Evolutionary conservation across 2,113 vertebrate species (phyloP), one percentile per base, ranked within the genome.

Genomic region (Gymnogyps californianus): DNA sequence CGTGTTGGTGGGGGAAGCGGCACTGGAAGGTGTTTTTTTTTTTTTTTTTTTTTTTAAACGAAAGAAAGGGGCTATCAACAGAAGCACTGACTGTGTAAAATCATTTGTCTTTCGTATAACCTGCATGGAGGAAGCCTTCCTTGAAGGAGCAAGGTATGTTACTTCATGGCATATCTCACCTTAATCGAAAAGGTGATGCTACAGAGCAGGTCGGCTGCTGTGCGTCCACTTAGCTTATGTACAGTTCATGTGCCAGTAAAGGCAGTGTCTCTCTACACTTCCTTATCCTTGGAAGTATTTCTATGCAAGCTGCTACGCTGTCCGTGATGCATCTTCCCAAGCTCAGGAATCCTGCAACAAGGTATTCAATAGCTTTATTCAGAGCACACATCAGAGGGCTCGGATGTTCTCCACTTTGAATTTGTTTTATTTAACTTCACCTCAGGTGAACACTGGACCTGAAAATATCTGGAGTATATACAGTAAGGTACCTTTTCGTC

Each of bases 141-240:
- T 28, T 84, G 85, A 71, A 78, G 64, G 42, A 94, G 8, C 17
- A 9, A 90, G 80, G 83, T 95, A 83, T 62, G 90, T 89, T 74
- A 32, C 38, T 71, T 49, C 46, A 2, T 14, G 31, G 65, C 17
- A 9, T 7, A 3, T 25, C 25, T 69, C 46, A 17, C 49, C 40
- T 62, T 26, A 20, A 13, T 55, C 2, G 7, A 8, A 59, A 64
- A 75, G 28, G 65, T 31, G 69, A 14, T 66, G 66, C 51, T 52
- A 4, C 75, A 34, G 87, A 87, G 34, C 69, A 55, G 66, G 36
- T 42, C 2, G 4, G 49, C 28, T 83, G n/a, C 71, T 66, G 28
- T 28, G 55, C 1, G 1, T 15, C 19, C 8, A 0, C 32, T 67
- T 47, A 66, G 57, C 26, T 70, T 36, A 13, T 0, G 8, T 47